A percentile compares a stretch with the other conserved stretches of the same genome.
phyloP scores from a whole-genome alignment of 1,140 invertebrate species.

The Aplysia californica region DNA sequence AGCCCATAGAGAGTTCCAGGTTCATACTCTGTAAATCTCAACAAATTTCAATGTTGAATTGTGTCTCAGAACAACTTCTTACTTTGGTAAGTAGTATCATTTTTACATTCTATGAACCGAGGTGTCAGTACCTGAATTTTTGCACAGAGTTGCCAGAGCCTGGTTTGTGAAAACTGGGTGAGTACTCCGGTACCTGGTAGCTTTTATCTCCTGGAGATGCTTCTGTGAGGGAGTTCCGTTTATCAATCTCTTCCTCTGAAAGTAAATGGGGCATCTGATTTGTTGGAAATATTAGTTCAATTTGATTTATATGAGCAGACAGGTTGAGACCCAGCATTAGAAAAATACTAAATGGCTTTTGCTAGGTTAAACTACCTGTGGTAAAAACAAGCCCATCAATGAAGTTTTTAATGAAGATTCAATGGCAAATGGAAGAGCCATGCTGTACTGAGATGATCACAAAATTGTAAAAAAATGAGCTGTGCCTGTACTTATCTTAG shows the following conservation, averaged over 20 bases:
- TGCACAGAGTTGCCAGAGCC: constrained; percentile 37
- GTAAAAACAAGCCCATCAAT: background rate
- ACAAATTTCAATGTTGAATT: background rate
- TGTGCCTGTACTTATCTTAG: too few relatives aligned
- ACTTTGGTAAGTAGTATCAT: background rate
- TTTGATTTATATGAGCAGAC: too few relatives aligned
- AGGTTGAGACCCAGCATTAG: too few relatives aligned
- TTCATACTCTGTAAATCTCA: background rate
- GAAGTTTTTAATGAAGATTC: background rate
- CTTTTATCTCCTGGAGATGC: constrained; percentile 53
- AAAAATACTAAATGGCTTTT: background rate
- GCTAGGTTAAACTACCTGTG: background rate
- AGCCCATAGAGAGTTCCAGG: background rate
- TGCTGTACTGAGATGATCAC: too few relatives aligned
- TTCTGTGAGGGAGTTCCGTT: constrained; percentile 46
- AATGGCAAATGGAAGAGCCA: background rate
- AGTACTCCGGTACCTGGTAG: constrained; percentile 55
- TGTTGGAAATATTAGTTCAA: background rate
- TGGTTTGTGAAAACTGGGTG: constrained; percentile 42
- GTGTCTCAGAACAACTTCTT: background rate
- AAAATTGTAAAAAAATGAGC: too few relatives aligned
- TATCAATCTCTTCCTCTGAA: constrained; percentile 43
- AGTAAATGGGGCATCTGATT: constrained; percentile 1
- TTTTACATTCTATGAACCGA: background rate
- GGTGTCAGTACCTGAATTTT: constrained; percentile 47